Evolutionary conservation across 1,140 invertebrate genomes (phyloP).

Genomic region (Oncopodura yosiiana): DNA sequence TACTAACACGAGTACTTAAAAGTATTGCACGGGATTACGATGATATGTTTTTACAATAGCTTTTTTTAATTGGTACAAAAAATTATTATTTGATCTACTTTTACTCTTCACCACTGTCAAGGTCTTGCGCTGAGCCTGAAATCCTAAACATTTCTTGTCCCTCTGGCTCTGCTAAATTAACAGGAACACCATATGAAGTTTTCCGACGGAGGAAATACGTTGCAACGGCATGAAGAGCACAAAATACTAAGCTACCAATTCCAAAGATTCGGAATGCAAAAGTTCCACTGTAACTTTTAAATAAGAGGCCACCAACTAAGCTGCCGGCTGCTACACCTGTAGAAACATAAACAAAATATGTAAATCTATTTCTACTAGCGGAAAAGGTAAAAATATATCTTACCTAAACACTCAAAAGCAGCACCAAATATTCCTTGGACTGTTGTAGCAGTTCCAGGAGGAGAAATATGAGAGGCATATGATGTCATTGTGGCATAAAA

Average conservation of each 20-base stretch:
- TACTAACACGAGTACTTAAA: too few relatives aligned
- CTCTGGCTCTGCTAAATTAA: slow-evolving; percentile 15
- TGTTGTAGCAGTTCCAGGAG: slow-evolving; percentile 74
- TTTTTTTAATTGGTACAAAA: too few relatives aligned
- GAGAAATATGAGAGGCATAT: slow-evolving; percentile 73
- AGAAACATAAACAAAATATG: slow-evolving; percentile 19
- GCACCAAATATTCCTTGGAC: slow-evolving; percentile 74
- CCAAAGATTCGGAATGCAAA: slow-evolving; percentile 62
- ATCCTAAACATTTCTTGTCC: slow-evolving; percentile 35
- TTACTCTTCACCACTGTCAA: too few relatives aligned
- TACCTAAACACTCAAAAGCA: slow-evolving; percentile 72
- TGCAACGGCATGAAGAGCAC: slow-evolving; percentile 50
- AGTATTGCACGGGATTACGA: too few relatives aligned
- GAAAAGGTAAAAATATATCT: slow-evolving; percentile 30
- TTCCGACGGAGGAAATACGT: slow-evolving; percentile 46
- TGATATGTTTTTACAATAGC: too few relatives aligned
- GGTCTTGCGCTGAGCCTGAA: slow-evolving; percentile 18
- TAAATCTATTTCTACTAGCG: not conserved
- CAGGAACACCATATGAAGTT: slow-evolving; percentile 40
- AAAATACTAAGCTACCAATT: slow-evolving; percentile 51
- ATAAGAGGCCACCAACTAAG: slow-evolving; percentile 58
- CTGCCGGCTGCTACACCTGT: slow-evolving; percentile 65
- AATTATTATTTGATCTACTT: too few relatives aligned
- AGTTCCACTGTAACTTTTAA: slow-evolving; percentile 50
- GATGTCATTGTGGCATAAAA: slow-evolving; percentile 82